Evolutionary conservation across 2,797 vertebrate species (phyloP).

Genomic region (Lacerta bilineata): DNA sequence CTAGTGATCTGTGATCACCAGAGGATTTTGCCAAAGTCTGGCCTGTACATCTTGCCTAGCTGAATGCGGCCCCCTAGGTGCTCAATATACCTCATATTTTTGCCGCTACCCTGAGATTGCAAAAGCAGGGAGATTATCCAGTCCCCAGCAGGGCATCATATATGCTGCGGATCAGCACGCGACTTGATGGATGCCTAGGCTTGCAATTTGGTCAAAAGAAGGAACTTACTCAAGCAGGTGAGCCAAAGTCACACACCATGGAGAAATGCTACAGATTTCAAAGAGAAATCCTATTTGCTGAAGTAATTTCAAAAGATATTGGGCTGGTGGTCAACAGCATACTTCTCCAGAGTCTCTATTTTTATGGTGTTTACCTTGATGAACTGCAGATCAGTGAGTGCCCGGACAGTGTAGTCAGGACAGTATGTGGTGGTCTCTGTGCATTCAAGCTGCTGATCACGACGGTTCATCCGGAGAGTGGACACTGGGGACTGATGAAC

Average conservation of each 20-base stretch:
- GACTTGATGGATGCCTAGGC: background rate
- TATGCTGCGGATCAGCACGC: too few relatives aligned
- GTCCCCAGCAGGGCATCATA: background rate
- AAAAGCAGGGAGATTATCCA: background rate
- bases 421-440: conserved; percentile 85
- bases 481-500: conserved; percentile 90
- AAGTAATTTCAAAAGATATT: background rate
- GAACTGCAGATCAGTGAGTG: conserved; percentile 92
- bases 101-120: background rate
- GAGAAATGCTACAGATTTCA: background rate
- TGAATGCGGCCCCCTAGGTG: background rate
- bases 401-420: conserved; percentile 94
- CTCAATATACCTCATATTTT: background rate
- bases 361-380: conserved; percentile 80
- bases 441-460: conserved; percentile 83
- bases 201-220: background rate
- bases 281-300: too few relatives aligned
- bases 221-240: background rate
- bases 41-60: background rate
- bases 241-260: too few relatives aligned
- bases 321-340: background rate
- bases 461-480: conserved; percentile 78
- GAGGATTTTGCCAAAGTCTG: background rate
- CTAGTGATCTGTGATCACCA: background rate
- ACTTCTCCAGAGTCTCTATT: background rate